Percentiles rank a stretch among this genome's conserved stretches.
phyloP scores from a whole-genome alignment of 2,113 vertebrate species.

The Solea senegalensis region DNA sequence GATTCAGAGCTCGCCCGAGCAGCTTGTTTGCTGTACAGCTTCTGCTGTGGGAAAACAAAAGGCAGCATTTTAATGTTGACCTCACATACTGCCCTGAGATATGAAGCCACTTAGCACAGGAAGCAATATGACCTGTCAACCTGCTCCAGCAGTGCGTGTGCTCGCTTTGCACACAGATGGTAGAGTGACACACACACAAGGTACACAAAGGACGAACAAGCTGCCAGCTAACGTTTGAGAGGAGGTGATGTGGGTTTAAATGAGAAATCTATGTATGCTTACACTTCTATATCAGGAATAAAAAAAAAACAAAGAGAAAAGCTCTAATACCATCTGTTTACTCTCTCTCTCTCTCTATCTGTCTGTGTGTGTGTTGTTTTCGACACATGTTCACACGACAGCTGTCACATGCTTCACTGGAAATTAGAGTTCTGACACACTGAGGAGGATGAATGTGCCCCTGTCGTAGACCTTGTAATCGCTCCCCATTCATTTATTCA shows the following conservation, averaged over 20 bases:
- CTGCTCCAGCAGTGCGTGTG: not conserved
- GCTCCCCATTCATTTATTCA: conserved; percentile 49
- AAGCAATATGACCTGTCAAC: conserved; percentile 43
- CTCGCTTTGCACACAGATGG: conserved; percentile 6
- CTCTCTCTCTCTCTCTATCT: not conserved
- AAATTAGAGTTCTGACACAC: conserved; percentile 56
- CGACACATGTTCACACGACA: conserved; percentile 9
- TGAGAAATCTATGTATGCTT: too few species aligned
- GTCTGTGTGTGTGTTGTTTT: not conserved
- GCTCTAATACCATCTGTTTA: too few species aligned
- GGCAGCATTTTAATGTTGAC: conserved; percentile 19
- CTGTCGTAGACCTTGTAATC: conserved; percentile 49
- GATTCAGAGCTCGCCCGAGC: not conserved
- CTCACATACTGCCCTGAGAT: conserved; percentile 27
- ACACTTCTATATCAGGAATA: too few species aligned
- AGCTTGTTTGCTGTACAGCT: conserved; percentile 1
- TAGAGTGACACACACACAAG: conserved; percentile 11
- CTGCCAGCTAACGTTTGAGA: not conserved
- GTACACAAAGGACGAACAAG: not conserved
- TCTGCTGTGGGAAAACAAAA: not conserved
- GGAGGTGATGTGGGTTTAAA: not conserved
- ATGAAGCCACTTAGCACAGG: conserved; percentile 57
- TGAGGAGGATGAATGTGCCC: conserved; percentile 43
- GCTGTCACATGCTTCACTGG: conserved; percentile 11
- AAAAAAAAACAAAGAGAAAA: too few species aligned